Percentiles rank a stretch among this genome's conserved stretches.
phyloP scores from a whole-genome alignment of 1,140 invertebrate genomes.

The Bathynomus jamesi region DNA sequence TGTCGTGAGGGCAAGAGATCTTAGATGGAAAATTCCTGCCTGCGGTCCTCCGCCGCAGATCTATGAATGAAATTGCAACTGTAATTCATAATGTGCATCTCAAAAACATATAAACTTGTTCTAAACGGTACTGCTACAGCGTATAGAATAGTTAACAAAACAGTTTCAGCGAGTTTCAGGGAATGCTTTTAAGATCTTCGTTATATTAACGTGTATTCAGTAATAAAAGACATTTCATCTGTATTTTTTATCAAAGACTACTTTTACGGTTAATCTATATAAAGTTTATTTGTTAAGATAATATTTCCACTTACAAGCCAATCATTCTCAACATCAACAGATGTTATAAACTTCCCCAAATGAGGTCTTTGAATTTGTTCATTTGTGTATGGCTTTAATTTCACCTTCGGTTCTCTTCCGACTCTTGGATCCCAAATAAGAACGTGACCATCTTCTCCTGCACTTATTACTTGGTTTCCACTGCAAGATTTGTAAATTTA shows the following conservation, averaged over 20 bases:
- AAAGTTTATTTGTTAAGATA: too few relatives aligned
- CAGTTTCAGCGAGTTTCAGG: too few relatives aligned
- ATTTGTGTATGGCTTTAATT: conserved; percentile 20
- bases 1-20: conserved; percentile 28
- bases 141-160: too few relatives aligned
- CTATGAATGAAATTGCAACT: too few relatives aligned
- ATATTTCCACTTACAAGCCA: conserved; percentile 34
- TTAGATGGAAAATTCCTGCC: conserved; percentile 29
- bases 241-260: too few relatives aligned
- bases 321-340: conserved; percentile 23
- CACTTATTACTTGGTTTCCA: conserved; percentile 22
- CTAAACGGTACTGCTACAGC: too few relatives aligned
- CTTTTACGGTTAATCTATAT: too few relatives aligned
- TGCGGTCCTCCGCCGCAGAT: conserved; percentile 34
- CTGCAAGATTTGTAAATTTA: conserved; percentile 5
- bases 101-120: too few relatives aligned
- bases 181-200: too few relatives aligned
- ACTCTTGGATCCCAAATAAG: conserved; percentile 30
- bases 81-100: too few relatives aligned
- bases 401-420: conserved; percentile 20
- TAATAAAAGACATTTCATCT: too few relatives aligned
- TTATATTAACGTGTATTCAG: too few relatives aligned
- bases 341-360: conserved; percentile 24
- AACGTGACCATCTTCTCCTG: conserved; percentile 30
- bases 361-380: conserved; percentile 21